Evolutionary conservation across 1,140 invertebrate genomes (phyloP), one percentile per base, ranked within the genome.

Genomic region (Archivesica marissinica): DNA sequence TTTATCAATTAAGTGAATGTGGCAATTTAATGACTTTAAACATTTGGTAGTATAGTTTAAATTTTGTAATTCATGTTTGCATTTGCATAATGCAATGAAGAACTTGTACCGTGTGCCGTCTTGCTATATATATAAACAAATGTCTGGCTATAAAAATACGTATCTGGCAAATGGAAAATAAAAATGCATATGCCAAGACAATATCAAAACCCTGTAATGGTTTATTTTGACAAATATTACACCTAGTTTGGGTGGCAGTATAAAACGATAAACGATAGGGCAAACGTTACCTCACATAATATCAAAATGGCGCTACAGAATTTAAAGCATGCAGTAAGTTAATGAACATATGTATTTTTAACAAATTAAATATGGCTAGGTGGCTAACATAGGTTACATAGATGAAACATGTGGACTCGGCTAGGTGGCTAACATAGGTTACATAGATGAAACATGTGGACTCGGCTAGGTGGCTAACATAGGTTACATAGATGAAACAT

Each of bases 1-100:
- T 83, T 83, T 83, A 83, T 83, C 80, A 83, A 83, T 83, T 83
- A 83, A 83, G 80, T 35, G 41, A 72, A 56, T 41, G 68, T 83
- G 80, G 66, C 80, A 83, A 83, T 61, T 83, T 83, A 61, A 83
- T 41, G 80, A 83, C 80, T 83, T 75, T 25, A 83, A 83, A 74
- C 70, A 83, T 83, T 83, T 83, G 80, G 80, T 75, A 56, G 70
- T 64, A 68, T 81, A 76, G 20, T 78, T 78, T 64, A 23, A 78
- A 72, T 47, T 72, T 72, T 33, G 68, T 47, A 47, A 50, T 44
- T 72, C 44, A 30, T 50, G 68, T 72, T 33, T 72, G 68, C 68
- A 72, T 72, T n/a, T n/a, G n/a, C n/a, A n/a, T n/a, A n/a, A 72
- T 72, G 39, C 68, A 72, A 72, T 72, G 68, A 72, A 50, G 39